Conservation (phyloP, 2,113 vertebrate species). For the Microcebus lehilahytsara region DNA sequence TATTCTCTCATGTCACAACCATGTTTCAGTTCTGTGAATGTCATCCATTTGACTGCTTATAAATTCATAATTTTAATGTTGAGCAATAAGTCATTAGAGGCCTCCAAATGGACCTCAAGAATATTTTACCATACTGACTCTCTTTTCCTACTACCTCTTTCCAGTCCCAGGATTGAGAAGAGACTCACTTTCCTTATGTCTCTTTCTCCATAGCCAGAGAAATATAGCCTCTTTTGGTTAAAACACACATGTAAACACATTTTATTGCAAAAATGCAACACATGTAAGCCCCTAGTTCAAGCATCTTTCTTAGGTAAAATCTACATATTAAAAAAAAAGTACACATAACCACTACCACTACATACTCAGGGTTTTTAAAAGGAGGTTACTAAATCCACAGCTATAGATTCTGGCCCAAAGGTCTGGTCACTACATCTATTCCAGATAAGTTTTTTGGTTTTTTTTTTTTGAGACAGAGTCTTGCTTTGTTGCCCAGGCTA, state of each 20-base stretch:
- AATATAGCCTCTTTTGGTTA: neutral
- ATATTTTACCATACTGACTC: neutral
- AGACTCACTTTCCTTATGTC: neutral
- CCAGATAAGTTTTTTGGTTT: neutral
- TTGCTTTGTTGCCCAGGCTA: too few relatives aligned
- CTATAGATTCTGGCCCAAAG: neutral
- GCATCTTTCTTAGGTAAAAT: conserved; percentile 13
- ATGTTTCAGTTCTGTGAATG: neutral
- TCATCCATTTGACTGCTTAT: neutral
- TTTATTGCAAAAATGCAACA: too few relatives aligned
- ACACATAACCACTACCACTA: neutral
- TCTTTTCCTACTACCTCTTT: neutral
- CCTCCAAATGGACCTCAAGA: neutral
- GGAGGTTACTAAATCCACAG: neutral
- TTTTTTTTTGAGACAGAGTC: too few relatives aligned
- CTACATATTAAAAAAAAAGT: neutral
- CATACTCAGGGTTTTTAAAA: neutral
- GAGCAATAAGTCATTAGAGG: neutral
- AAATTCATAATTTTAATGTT: neutral
- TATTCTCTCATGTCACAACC: neutral
- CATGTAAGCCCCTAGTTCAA: neutral
- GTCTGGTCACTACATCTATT: conserved; percentile 25
- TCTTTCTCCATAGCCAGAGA: neutral
- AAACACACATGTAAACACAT: neutral
- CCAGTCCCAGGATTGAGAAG: neutral